These are phyloP conservation scores for Stictonetta naevosa DNA, from an alignment of 2,113 vertebrate genomes.

Conservation along the genomic window DNA sequence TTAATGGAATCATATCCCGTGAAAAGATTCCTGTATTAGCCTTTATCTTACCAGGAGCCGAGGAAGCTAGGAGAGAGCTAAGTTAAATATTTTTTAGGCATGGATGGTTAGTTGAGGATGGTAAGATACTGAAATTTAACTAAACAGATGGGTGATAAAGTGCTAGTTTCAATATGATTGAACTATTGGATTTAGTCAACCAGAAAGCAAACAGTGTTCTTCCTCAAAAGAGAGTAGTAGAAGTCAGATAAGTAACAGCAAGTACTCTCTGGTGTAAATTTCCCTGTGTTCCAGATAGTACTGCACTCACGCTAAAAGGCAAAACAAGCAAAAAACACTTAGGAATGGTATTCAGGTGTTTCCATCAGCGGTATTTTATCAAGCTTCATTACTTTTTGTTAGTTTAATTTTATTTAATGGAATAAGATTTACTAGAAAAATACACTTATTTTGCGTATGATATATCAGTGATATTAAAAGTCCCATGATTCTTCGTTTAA, in stretches of 20 bases:
- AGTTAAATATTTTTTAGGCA: conserved; percentile 63
- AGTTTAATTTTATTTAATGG: conserved; percentile 74
- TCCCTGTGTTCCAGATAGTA: conserved; percentile 57
- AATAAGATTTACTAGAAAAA: conserved; percentile 56
- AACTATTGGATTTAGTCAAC: conserved; percentile 56
- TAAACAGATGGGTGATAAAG: conserved; percentile 70
- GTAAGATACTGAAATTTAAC: conserved; percentile 60
- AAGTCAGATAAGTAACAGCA: conserved; percentile 66
- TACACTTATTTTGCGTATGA: conserved; percentile 47
- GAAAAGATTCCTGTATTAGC: conserved; percentile 18
- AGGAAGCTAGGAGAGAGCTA: neutral
- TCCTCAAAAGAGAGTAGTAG: conserved; percentile 61
- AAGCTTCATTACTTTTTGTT: conserved; percentile 77
- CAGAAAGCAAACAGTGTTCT: conserved; percentile 57
- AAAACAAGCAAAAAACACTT: conserved; percentile 73
- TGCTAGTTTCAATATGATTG: conserved; percentile 53
- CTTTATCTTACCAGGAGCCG: conserved; percentile 13
- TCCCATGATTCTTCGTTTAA: conserved; percentile 55
- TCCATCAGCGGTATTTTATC: conserved; percentile 76
- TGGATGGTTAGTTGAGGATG: conserved; percentile 51
- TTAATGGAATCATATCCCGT: conserved; percentile 8
- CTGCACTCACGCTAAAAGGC: conserved; percentile 53
- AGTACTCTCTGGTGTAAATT: conserved; percentile 71
- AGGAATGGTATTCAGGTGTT: conserved; percentile 59
- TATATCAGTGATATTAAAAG: conserved; percentile 60